Base-by-base conservation (phyloP, 2,113 vertebrate species). In the Nasalis larvatus region DNA sequence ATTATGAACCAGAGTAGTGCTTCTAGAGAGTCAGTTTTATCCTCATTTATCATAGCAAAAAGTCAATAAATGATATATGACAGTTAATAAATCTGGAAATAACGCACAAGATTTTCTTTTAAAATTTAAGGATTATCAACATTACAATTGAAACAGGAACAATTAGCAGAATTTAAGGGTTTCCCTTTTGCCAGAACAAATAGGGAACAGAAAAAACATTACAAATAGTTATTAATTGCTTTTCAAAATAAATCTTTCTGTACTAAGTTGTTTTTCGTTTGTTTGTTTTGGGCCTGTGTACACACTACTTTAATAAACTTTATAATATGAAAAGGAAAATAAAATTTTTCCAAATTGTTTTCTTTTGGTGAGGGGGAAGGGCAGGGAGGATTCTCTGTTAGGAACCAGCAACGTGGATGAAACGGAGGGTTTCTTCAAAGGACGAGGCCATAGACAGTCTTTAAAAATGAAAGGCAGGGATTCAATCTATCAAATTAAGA, bases 401-500 rank as follows among this genome's bases (percentile, higher is more conserved):
- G 21, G 6, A 94, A 6, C 13, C 14, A 89, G 45, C 68, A 92
- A 66, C 63, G 45, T 84, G 30, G 73, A 63, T 58, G 30, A 76
- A 92, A 87, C 40, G 56, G 16, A 71, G 16, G 4, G 8, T 89
- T 84, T 69, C 30, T 73, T 86, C n/a, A 95, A 89, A 95, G 68
- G 35, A 52, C 35, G 32, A 54, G 14, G 13, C 30, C 25, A 23
- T 71, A 87, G 21, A 8, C 25, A 66, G 2, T 83, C 76, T 78
- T 68, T 90, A 80, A n/a, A 14, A 85, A 58, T 91, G 25, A 95
- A 40, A 80, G 49, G 13, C 0, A 82, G 25, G 25, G 84, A 3
- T 73, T 66, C 71, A 94, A 40, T 4, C 80, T 76, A 42, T 92
- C n/a, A 82, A 92, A 96, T 94, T 81, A 95, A 54, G 52, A 74